Evolutionary conservation across 1,140 invertebrate genomes (phyloP), one percentile per base, ranked within the genome.

Genomic region (Prorops nasuta): DNA sequence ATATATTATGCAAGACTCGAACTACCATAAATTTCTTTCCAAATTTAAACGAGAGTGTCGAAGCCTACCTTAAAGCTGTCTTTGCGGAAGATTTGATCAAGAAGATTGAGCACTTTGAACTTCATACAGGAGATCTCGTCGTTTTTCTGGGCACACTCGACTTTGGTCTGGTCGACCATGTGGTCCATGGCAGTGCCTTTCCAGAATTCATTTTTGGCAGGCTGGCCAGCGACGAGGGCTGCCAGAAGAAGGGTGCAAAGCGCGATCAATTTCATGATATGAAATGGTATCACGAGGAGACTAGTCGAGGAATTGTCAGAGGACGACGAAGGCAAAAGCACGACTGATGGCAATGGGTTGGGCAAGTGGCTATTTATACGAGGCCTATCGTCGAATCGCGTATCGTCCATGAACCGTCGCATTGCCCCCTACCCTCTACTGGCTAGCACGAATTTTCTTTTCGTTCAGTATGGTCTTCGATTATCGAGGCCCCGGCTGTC

Each of bases 51-150:
- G 8, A 38, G 7, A 42, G 35, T 17, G 18, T 37, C 6, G 19
- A 17, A n/a, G 64, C 67, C 71, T 79, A 87, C 88, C 83, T 88
- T 84, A 72, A 84, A 87, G 48, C 81, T 84, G 60, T 90, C 88
- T 73, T 89, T 88, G 67, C 84, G 84, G 72, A 90, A 83, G 57
- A 90, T 81, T 65, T 84, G 84, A 68, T 90, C 87, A 60, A 91
- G 74, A 38, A 91, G 81, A 42, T 86, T 84, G 69, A 90, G 84
- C 38, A 89, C 83, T 64, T 88, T 89, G 74, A 84, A 88, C 72
- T 91, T 90, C 72, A 91, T 85, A 75, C 89, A 91, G 18, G 87
- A 83, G 34, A 90, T 81, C 6, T 87, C 86, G 66, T 91, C 89
- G 61, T 86, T 86, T 42, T 86, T 86, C 47, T 82, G 82, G 24